phyloP scores from a whole-genome alignment of 2,113 vertebrate species.

The Oryzias woworae region DNA sequence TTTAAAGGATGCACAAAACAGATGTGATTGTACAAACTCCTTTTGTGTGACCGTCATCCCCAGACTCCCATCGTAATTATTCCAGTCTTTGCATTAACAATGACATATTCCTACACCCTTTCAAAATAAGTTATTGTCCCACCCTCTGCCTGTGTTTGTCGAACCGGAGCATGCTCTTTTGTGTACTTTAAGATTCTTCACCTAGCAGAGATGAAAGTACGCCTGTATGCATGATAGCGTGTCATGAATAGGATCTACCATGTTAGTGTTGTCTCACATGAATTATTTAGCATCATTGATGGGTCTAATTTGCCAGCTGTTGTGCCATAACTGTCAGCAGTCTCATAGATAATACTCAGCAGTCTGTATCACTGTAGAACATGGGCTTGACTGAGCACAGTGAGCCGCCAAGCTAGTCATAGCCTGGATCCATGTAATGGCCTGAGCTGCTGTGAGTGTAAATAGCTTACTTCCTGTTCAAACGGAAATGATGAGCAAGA shows the following conservation, averaged over 20 bases:
- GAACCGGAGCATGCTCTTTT: constrained; percentile 28
- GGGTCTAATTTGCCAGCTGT: constrained; percentile 80
- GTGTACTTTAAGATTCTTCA: constrained; percentile 68
- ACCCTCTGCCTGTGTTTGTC: constrained; percentile 48
- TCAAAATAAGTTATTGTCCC: constrained; percentile 52
- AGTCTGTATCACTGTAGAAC: constrained; percentile 62
- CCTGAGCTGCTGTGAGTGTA: constrained; percentile 48
- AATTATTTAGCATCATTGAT: constrained; percentile 78
- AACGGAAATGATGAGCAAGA: constrained; percentile 16
- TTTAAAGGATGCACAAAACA: constrained; percentile 32
- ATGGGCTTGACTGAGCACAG: constrained; percentile 72
- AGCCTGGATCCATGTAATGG: constrained; percentile 36
- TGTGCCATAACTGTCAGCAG: constrained; percentile 73
- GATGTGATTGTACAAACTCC: constrained; percentile 15
- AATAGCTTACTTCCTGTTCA: constrained; percentile 71
- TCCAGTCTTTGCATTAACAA: constrained; percentile 39
- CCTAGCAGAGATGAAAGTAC: constrained; percentile 68
- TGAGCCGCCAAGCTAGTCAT: constrained; percentile 60
- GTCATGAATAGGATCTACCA: constrained; percentile 75
- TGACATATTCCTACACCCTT: constrained; percentile 64
- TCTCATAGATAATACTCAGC: constrained; percentile 70
- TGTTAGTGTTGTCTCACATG: constrained; percentile 75
- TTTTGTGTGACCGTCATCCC: constrained; percentile 36
- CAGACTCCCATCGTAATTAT: constrained; percentile 47
- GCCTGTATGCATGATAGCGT: constrained; percentile 60